These are phyloP conservation scores for Lasioglossum calceatum DNA, from an alignment of 2,888 invertebrate genomes.

Conservation along the genomic window DNA sequence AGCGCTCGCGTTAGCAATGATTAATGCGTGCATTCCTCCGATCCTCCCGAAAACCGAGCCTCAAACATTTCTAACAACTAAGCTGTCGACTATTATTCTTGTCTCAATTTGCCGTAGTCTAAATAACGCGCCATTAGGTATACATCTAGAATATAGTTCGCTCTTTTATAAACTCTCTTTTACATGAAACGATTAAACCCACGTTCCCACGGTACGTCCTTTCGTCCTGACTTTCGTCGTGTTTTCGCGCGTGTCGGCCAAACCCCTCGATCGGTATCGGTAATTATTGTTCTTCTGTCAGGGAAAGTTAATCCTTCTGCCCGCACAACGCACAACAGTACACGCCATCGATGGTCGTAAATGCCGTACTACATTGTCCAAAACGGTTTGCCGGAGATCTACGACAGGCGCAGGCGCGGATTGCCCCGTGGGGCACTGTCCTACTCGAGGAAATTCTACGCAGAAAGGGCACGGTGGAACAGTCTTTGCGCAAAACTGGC, in stretches of 20 bases:
- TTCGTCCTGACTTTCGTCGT: constrained; percentile 54
- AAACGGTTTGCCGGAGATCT: constrained; percentile 21
- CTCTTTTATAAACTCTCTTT: constrained; percentile 70
- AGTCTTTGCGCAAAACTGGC: background rate
- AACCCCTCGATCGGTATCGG: constrained; percentile 19
- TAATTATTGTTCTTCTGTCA: constrained; percentile 29
- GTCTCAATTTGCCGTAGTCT: constrained; percentile 69
- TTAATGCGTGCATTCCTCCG: constrained; percentile 70
- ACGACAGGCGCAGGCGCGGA: background rate
- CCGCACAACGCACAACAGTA: constrained; percentile 47
- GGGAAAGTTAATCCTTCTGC: constrained; percentile 2
- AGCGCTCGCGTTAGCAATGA: constrained; percentile 73
- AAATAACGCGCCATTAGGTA: constrained; percentile 64
- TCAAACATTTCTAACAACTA: constrained; percentile 56
- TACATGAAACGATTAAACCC: constrained; percentile 63
- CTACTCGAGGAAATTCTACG: background rate
- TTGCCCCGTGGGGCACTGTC: background rate
- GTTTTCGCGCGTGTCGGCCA: constrained; percentile 61
- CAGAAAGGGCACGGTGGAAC: background rate
- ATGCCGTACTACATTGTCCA: constrained; percentile 44
- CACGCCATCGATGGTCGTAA: constrained; percentile 47
- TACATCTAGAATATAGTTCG: constrained; percentile 68
- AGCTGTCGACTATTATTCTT: constrained; percentile 55
- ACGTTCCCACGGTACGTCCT: constrained; percentile 61
- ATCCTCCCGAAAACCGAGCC: constrained; percentile 58